A percentile compares a stretch with the other conserved stretches of the same genome.
Evolutionary conservation across 2,888 invertebrate species (phyloP).

Genomic region (Camptogramma bilineatum): DNA sequence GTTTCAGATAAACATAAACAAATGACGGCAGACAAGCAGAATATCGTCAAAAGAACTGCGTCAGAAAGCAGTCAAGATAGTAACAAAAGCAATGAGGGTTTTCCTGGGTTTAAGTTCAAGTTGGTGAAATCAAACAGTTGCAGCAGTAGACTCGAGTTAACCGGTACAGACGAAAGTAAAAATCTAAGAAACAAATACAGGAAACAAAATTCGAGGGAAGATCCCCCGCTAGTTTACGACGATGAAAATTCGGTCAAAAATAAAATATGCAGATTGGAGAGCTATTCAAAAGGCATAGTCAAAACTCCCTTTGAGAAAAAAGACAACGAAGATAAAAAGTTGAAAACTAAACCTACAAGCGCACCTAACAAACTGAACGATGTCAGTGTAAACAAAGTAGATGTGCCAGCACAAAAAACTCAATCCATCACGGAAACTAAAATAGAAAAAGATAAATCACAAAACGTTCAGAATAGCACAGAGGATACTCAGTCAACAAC

Average conservation of each 20-base stretch:
- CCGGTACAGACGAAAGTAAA: constrained; percentile 87
- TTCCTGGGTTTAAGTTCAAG: constrained; percentile 91
- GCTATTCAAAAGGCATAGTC: constrained; percentile 78
- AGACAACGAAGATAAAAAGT: constrained; percentile 62
- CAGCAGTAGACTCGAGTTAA: constrained; percentile 92
- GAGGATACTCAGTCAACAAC: constrained; percentile 50
- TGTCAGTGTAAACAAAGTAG: constrained; percentile 47
- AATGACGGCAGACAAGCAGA: constrained; percentile 62
- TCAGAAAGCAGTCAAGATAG: constrained; percentile 61
- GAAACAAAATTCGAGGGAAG: constrained; percentile 71
- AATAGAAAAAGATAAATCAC: constrained; percentile 49
- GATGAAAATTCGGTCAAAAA: constrained; percentile 82
- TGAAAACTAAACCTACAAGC: constrained; percentile 48
- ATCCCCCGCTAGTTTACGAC: constrained; percentile 75
- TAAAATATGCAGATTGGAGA: constrained; percentile 80
- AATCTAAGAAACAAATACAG: constrained; percentile 75
- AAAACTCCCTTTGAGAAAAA: constrained; percentile 78
- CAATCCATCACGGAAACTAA: constrained; percentile 40
- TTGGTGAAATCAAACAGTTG: constrained; percentile 94
- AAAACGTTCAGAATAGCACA: constrained; percentile 47
- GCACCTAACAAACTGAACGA: constrained; percentile 45
- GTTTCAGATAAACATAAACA: constrained; percentile 73
- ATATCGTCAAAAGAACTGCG: constrained; percentile 54
- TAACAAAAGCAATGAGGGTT: constrained; percentile 68
- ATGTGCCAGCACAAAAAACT: constrained; percentile 46